Conservation (phyloP, 1,140 invertebrate genomes). For the Lysiphlebus fabarum region DNA sequence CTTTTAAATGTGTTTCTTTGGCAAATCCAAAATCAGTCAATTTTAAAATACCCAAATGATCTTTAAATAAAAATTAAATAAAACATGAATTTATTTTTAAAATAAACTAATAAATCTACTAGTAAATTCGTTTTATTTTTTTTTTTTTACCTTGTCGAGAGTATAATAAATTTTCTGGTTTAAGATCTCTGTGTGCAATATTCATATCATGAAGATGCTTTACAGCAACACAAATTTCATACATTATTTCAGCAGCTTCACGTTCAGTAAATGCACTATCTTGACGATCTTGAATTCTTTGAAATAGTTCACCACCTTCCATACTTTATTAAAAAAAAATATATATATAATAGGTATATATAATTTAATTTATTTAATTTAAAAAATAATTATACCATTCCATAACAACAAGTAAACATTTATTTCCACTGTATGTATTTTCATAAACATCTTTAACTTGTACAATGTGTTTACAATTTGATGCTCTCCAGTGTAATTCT, state of each 20-base stretch:
- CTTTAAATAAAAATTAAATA: constrained; percentile 40
- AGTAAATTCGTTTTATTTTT: background rate
- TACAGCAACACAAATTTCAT: constrained; percentile 94
- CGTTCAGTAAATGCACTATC: constrained; percentile 93
- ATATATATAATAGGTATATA: too few species aligned
- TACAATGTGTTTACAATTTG: constrained; percentile 89
- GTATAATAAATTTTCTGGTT: constrained; percentile 88
- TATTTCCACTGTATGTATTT: constrained; percentile 85
- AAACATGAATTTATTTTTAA: background rate
- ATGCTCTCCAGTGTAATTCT: constrained; percentile 91
- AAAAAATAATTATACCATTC: constrained; percentile 73
- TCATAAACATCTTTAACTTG: constrained; percentile 90
- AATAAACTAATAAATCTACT: background rate
- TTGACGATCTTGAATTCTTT: constrained; percentile 90
- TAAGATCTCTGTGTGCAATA: constrained; percentile 96
- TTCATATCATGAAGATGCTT: constrained; percentile 91
- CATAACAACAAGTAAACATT: constrained; percentile 94
- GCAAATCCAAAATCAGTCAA: constrained; percentile 99
- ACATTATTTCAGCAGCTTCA: constrained; percentile 91
- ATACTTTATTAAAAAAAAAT: constrained; percentile 63
- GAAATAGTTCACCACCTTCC: constrained; percentile 95
- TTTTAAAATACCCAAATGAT: constrained; percentile 78
- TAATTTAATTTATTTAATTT: constrained; percentile 14
- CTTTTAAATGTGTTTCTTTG: constrained; percentile 87
- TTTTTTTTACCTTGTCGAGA: constrained; percentile 61